Evolutionary conservation across 2,113 vertebrate species (phyloP), one percentile per base, ranked within the genome.

Genomic region (Myotis brandtii): DNA sequence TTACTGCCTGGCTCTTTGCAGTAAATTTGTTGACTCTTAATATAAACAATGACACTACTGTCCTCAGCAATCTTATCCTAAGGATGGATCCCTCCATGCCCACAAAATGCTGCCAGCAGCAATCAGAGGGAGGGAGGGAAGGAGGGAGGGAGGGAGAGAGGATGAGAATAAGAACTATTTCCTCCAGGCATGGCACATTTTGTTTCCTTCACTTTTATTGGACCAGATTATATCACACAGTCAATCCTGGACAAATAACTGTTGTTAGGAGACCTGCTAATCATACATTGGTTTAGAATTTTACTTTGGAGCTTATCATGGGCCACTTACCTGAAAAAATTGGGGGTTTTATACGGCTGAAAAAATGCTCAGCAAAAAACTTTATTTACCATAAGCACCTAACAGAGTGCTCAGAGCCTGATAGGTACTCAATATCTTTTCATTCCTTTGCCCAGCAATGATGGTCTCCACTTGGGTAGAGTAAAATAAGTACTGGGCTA

Each of bases 61-160:
- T 80, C 9, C 23, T 76, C 16, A 95, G 64, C 56, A n/a, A 89
- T 89, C 89, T 92, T 54, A 46, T 75, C 25, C 92, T 89, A 70
- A 79, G 18, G 13, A n/a, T 46, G 10, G 34, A 50, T 62, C 2
- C 13, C 48, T 95, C 91, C 34, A 56, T 64, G 32, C 25, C 25
- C n/a, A 91, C 34, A 70, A 64, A 56, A 89, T 56, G 25, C 27
- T 72, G 12, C 27, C 13, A 48, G 4, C 6, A 86, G 11, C 6
- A 32, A 13, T 50, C 4, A 25, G 62, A 64, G 37, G 20, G 4
- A 64, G 2, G n/a, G 17, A 11, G 9, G 9, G 34, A 21, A 11
- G 2, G 52, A 64, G 3, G 5, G 17, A 54, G 23, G 25, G 56
- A 32, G 20, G 7, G 25, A 32, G 17, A 34, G 12, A 12, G 11